phyloP scores from a whole-genome alignment of 1,140 invertebrate species.

The Acromyrmex echinatior region DNA sequence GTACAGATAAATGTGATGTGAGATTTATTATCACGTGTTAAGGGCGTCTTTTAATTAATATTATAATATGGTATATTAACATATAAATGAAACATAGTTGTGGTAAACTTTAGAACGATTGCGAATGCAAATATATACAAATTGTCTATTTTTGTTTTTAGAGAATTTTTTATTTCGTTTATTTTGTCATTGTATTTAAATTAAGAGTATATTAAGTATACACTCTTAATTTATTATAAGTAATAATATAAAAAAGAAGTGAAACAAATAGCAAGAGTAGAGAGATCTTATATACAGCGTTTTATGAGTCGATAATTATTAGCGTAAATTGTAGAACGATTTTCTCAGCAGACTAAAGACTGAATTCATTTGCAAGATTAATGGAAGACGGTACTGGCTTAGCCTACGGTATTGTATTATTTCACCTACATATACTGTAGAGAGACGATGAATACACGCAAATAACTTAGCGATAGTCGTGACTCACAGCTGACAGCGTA shows the following conservation, averaged over 20 bases:
- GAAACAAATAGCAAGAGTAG: not conserved
- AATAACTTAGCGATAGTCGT: slow-evolving; percentile 40
- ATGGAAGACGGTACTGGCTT: not conserved
- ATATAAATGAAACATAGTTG: not conserved
- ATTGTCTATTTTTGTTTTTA: not conserved
- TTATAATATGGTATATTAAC: not conserved
- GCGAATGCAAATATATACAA: not conserved
- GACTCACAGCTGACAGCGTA: slow-evolving; percentile 11
- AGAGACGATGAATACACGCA: slow-evolving; percentile 17
- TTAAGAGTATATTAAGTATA: not conserved
- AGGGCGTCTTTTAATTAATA: slow-evolving; percentile 15
- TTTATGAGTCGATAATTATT: slow-evolving; percentile 21
- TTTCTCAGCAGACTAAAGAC: slow-evolving; percentile 10
- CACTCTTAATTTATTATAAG: not conserved
- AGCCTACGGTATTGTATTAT: slow-evolving; percentile 4
- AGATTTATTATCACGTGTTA: not conserved
- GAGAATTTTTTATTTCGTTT: not conserved
- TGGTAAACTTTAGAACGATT: not conserved
- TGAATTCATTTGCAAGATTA: slow-evolving; percentile 55
- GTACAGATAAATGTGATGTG: not conserved
- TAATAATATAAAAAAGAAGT: not conserved
- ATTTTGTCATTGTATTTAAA: not conserved
- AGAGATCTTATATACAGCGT: slow-evolving; percentile 3
- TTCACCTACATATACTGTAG: not conserved
- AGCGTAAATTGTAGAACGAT: slow-evolving; percentile 20